A percentile compares a stretch with the other conserved stretches of the same genome.
phyloP scores from a whole-genome alignment of 2,797 vertebrate species.

The Telmatherina bonti region DNA sequence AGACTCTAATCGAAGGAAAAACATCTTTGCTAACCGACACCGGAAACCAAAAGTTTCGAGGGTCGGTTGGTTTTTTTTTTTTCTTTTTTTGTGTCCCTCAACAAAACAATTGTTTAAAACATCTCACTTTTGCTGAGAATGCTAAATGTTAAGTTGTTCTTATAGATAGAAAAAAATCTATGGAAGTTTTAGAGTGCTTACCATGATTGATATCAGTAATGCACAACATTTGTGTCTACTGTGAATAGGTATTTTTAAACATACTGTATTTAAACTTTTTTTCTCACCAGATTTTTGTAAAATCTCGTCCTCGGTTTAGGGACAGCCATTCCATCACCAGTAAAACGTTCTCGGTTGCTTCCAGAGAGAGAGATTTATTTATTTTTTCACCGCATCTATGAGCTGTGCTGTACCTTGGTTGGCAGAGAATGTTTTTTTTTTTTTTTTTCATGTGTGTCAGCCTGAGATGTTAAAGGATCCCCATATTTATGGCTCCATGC shows the following conservation, averaged over 20 bases:
- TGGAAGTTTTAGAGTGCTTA: slow-evolving; percentile 81
- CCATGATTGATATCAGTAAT: slow-evolving; percentile 80
- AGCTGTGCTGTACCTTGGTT: slow-evolving; percentile 40
- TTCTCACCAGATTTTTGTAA: slow-evolving; percentile 67
- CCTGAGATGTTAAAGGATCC: slow-evolving; percentile 32
- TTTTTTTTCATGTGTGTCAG: slow-evolving; percentile 21
- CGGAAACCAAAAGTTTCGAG: slow-evolving; percentile 41
- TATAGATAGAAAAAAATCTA: slow-evolving; percentile 71
- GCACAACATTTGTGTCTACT: slow-evolving; percentile 86
- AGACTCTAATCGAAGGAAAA: slow-evolving; percentile 63
- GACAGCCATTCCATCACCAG: slow-evolving; percentile 68
- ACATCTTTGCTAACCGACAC: slow-evolving; percentile 52
- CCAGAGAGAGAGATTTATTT: slow-evolving; percentile 63
- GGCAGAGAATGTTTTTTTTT: slow-evolving; percentile 38
- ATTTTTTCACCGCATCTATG: slow-evolving; percentile 52
- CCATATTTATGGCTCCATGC: slow-evolving; percentile 23
- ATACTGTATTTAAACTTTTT: slow-evolving; percentile 78
- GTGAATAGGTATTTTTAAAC: slow-evolving; percentile 85
- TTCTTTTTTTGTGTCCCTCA: slow-evolving; percentile 61
- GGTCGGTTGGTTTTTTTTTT: slow-evolving; percentile 16
- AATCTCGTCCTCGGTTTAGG: slow-evolving; percentile 62
- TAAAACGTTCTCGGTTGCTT: slow-evolving; percentile 51
- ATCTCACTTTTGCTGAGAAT: slow-evolving; percentile 85
- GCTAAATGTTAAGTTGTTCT: slow-evolving; percentile 75
- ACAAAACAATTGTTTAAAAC: slow-evolving; percentile 70